phyloP scores from a whole-genome alignment of 2,888 invertebrate species.

The Periphyllus acericola region DNA sequence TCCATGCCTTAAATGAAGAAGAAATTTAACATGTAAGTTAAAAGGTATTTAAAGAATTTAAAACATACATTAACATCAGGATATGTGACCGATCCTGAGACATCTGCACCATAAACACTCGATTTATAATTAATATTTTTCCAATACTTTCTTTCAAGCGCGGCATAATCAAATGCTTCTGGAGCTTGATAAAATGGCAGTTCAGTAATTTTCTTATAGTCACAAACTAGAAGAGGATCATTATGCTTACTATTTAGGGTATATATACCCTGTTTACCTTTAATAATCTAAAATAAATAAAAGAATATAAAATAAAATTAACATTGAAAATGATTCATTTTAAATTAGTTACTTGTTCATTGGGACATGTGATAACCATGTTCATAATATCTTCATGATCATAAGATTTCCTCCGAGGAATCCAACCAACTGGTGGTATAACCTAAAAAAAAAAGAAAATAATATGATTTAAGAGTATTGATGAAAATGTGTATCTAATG shows the following conservation, averaged over 20 bases:
- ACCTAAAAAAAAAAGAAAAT: too few species aligned
- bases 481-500: too few species aligned
- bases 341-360: constrained; percentile 74
- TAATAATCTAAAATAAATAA: constrained; percentile 75
- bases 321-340: too few species aligned
- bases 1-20: constrained; percentile 77
- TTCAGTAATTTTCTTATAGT: constrained; percentile 85
- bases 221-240: constrained; percentile 87
- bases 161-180: constrained; percentile 86
- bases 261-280: constrained; percentile 96
- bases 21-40: constrained; percentile 26
- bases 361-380: too few species aligned
- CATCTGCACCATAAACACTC: constrained; percentile 98
- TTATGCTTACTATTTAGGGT: constrained; percentile 97
- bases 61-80: constrained; percentile 77
- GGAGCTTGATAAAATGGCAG: constrained; percentile 77
- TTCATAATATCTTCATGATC: too few species aligned
- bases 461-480: too few species aligned
- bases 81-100: constrained; percentile 94
- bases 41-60: neutral
- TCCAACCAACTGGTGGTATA: constrained; percentile 96
- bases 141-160: constrained; percentile 96
- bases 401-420: constrained; percentile 86
- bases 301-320: too few species aligned
- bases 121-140: constrained; percentile 95